phyloP scores from a whole-genome alignment of 2,113 vertebrate species.

The Cacatua alba region DNA sequence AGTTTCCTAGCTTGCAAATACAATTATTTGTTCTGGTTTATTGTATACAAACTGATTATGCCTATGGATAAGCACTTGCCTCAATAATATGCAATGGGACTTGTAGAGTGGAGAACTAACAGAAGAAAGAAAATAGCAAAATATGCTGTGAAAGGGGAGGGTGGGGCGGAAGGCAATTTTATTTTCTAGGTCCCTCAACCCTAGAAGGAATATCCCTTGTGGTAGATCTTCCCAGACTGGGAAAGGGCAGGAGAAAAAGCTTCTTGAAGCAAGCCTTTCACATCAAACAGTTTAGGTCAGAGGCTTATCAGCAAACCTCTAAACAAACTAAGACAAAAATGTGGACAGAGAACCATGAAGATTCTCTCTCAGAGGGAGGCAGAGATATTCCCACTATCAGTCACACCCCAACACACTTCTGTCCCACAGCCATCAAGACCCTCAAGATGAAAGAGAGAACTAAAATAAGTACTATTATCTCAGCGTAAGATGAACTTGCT shows the following conservation, averaged over 20 bases:
- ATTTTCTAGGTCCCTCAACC: neutral
- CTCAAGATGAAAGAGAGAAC: neutral
- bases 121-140: neutral
- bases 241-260: neutral
- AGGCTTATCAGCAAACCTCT: neutral
- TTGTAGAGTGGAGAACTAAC: neutral
- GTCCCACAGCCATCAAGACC: neutral
- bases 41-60: neutral
- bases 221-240: neutral
- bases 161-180: fast-evolving
- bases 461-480: neutral
- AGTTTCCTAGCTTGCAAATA: neutral
- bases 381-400: neutral
- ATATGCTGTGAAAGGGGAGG: neutral
- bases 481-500: neutral
- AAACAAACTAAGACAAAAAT: neutral
- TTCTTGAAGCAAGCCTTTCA: neutral
- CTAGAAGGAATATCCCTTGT: neutral
- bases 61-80: neutral
- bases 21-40: neutral
- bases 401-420: neutral
- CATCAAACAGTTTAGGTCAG: neutral
- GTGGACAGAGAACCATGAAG: neutral
- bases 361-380: neutral
- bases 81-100: neutral